Evolutionary conservation across 2,113 vertebrate species (phyloP), one percentile per base, ranked within the genome.

Genomic region (Scytalopus superciliaris): DNA sequence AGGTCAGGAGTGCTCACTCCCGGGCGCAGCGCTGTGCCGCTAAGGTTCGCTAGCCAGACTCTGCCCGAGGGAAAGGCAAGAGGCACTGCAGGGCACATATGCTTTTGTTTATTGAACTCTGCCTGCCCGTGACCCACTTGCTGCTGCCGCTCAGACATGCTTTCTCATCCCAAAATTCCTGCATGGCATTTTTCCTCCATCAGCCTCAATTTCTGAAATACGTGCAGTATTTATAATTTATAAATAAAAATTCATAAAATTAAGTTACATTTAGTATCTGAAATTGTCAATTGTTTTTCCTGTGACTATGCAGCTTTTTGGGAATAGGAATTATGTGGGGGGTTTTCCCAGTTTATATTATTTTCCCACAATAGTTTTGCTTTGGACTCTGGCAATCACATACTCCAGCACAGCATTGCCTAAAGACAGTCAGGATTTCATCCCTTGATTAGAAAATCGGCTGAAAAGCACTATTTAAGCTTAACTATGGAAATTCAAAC

Each of bases 71-170:
- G 94, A 94, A 94, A 93, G 86, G 76, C 96, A 62, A 89, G 83
- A 89, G 82, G 42, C 83, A 86, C 94, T 84, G 90, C 74, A 59
- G 93, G 93, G 92, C 93, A 90, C 94, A 90, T 47, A 94, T 84
- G 93, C 93, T 90, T 90, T 68, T 94, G 96, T 95, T 95, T 95
- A 93, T 68, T 93, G 83, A 95, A 96, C 96, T 92, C 92, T 93
- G 68, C 62, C 60, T 93, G 92, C 53, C 83, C 11, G 2, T 90
- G 93, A 96, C 93, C 93, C 90, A 88, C 85, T 96, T 96, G 84
- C 83, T 93, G 81, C 84, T 93, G 87, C 73, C 9, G 35, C 60
- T 91, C 83, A 96, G 40, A 23, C 68, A 59, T 10, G 16, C 76
- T 94, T 63, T 62, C 64, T 88, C 81, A 64, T 81, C 47, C 81